Base-by-base conservation (phyloP, 1,140 invertebrate species). In the Chionoecetes opilio region DNA sequence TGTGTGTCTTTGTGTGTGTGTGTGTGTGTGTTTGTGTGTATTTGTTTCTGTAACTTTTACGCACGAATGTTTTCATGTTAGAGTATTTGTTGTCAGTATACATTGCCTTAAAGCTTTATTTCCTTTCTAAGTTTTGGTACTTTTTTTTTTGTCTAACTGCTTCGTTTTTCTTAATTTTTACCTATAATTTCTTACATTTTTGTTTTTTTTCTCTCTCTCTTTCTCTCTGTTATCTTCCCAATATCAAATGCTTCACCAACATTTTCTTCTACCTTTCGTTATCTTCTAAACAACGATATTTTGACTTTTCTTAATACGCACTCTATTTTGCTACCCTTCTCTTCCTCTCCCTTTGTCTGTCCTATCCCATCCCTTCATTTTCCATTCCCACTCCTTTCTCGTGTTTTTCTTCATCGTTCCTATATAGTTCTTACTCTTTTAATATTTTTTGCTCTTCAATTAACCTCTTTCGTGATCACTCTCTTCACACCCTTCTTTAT, bases 281-380 rank as follows among this genome's bases (percentile, higher is more conserved):
- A 75, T 75, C 63, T 75, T 75, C 63, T n/a, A n/a, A n/a, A n/a
- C 21, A 5, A 75, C 63, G n/a, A 75, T 75, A 75, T 75, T 75
- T 75, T n/a, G n/a, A 17, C 63, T 21, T 75, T n/a, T 75, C 21
- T 75, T 26, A 75, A n/a, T 75, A 75, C n/a, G 63, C 63, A n/a
- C n/a, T 75, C 63, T n/a, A 75, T 75, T 75, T 75, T 75, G 21
- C 63, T n/a, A 75, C n/a, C n/a, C 63, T 75, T 75, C 63, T n/a
- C 63, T n/a, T 75, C 1, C 63, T 75, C 63, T 26, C n/a, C 6
- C n/a, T 21, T n/a, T n/a, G n/a, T n/a, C 63, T 21, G 26, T n/a
- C 63, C 63, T n/a, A n/a, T 75, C 63, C 63, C 63, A n/a, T 75
- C 63, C 63, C 63, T 75, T 75, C 63, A 1, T n/a, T n/a, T n/a